Percentiles rank a stretch among this genome's conserved stretches.
phyloP scores from a whole-genome alignment of 1,140 invertebrate genomes.

The Lordiphosa stackelbergi region DNA sequence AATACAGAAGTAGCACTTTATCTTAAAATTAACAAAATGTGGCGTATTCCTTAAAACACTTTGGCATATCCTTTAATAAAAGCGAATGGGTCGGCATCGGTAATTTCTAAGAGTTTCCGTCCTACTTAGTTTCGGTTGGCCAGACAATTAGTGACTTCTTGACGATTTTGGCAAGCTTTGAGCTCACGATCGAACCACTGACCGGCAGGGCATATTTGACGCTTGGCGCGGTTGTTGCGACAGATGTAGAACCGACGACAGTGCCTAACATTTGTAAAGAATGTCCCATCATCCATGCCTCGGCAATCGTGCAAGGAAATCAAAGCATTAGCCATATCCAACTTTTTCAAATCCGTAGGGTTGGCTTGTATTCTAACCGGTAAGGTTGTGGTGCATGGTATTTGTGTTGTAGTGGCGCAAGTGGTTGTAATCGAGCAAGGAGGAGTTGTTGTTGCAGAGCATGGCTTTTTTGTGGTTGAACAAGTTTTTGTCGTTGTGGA shows the following conservation, averaged over 20 bases:
- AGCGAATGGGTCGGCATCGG: too few relatives aligned
- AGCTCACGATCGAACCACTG: slow-evolving; percentile 49
- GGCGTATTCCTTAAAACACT: too few relatives aligned
- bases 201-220: slow-evolving; percentile 26
- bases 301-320: slow-evolving; percentile 27
- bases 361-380: neutral
- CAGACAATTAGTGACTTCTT: slow-evolving; percentile 1
- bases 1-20: too few relatives aligned
- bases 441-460: neutral
- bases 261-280: slow-evolving; percentile 30
- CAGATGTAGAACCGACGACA: slow-evolving; percentile 49
- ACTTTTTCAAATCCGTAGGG: too few relatives aligned
- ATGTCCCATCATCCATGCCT: slow-evolving; percentile 28
- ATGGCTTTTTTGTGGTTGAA: neutral
- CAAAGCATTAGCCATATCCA: slow-evolving; percentile 7
- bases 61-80: too few relatives aligned
- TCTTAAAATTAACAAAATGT: too few relatives aligned
- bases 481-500: too few relatives aligned
- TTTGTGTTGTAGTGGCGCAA: slow-evolving; percentile 2
- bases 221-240: slow-evolving; percentile 29
- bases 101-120: neutral
- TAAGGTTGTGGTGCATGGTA: neutral
- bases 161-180: slow-evolving; percentile 14
- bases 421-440: neutral
- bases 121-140: neutral